Evolutionary conservation across 2,113 vertebrate genomes (phyloP).

Genomic region (Mirza zaza): DNA sequence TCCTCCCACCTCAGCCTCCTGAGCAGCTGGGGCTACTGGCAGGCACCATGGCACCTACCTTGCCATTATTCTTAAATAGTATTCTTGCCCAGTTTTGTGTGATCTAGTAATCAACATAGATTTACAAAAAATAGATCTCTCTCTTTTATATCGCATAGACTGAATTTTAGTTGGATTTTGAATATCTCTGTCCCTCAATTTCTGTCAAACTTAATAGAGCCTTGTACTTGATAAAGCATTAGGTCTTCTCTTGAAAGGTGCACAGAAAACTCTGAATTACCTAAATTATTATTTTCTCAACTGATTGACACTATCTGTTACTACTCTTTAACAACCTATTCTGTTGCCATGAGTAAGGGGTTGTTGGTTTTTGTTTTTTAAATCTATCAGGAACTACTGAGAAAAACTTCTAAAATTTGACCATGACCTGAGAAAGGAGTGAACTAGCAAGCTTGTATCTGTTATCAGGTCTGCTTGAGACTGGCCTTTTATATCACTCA

Average conservation of each 20-base stretch:
- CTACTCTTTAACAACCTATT: neutral
- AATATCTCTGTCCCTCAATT: constrained; percentile 8
- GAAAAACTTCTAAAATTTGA: constrained; percentile 60
- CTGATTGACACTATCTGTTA: neutral
- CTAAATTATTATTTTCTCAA: constrained; percentile 29
- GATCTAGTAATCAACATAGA: neutral
- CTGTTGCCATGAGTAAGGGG: neutral
- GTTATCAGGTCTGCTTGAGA: constrained; percentile 49
- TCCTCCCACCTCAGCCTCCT: neutral
- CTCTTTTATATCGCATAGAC: neutral
- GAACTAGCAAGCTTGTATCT: constrained; percentile 41
- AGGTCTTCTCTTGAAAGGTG: neutral
- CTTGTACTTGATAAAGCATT: constrained; percentile 4
- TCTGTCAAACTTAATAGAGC: constrained; percentile 2
- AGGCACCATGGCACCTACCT: too few relatives aligned
- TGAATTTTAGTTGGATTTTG: constrained; percentile 21
- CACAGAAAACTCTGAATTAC: neutral
- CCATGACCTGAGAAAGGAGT: constrained; percentile 28
- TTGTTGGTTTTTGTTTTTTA: neutral
- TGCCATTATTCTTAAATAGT: neutral
- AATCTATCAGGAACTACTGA: constrained; percentile 45
- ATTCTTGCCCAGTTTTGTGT: neutral
- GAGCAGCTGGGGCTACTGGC: neutral
- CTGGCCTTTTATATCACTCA: constrained; percentile 56
- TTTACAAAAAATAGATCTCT: neutral